These are phyloP conservation scores for Megaleporinus macrocephalus DNA, from an alignment of 2,113 vertebrate species.

Conservation along the genomic window DNA sequence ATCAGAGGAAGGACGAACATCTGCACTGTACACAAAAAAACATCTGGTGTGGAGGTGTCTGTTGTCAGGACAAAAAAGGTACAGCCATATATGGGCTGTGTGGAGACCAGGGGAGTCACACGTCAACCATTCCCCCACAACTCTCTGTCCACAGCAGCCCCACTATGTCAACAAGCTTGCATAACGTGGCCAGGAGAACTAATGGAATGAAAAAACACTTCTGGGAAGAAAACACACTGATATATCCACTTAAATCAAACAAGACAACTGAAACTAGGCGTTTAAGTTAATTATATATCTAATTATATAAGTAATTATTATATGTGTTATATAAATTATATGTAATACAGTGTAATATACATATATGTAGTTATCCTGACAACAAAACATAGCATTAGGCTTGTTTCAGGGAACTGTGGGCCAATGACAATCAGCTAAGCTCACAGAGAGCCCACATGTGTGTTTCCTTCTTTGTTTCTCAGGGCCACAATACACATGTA, in stretches of 20 bases:
- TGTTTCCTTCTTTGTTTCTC: too few species aligned
- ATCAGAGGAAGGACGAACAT: slow-evolving; percentile 45
- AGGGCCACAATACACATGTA: too few species aligned
- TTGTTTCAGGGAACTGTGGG: too few species aligned
- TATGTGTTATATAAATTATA: too few species aligned
- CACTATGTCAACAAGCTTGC: slow-evolving; percentile 50
- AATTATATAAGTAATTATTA: too few species aligned
- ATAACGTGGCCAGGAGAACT: slow-evolving; percentile 33
- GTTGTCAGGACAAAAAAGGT: slow-evolving; percentile 17
- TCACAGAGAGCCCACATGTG: too few species aligned
- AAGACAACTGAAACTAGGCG: neutral
- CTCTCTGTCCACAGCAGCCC: slow-evolving; percentile 18
- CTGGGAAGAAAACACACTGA: neutral
- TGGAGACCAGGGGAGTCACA: slow-evolving; percentile 16
- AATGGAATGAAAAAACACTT: slow-evolving; percentile 36
- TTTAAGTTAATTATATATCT: too few species aligned
- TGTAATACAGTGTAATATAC: too few species aligned
- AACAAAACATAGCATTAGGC: too few species aligned
- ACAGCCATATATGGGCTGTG: slow-evolving; percentile 51
- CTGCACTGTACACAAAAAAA: slow-evolving; percentile 52
- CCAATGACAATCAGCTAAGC: too few species aligned
- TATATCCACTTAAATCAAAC: neutral
- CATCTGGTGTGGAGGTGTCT: slow-evolving; percentile 54
- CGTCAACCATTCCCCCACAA: slow-evolving; percentile 25
- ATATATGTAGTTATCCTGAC: too few species aligned